Evolutionary conservation across 2,797 vertebrate genomes (phyloP), one percentile per base, ranked within the genome.

Genomic region (Sandelia bainsii): DNA sequence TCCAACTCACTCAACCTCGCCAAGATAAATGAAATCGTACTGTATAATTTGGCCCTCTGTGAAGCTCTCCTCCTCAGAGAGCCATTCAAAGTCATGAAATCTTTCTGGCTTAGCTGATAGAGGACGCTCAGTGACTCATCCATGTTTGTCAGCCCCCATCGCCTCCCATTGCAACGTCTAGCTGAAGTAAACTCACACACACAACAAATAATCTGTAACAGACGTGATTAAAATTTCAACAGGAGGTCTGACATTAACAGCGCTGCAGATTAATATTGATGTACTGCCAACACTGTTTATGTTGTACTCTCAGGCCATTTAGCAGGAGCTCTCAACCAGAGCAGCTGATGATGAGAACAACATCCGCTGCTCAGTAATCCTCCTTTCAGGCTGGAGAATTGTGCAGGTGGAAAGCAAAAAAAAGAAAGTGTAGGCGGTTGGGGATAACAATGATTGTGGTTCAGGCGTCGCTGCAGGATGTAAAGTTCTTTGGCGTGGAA

Each of bases 191-290:
- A 25, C 68, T 49, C 52, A 12, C 4, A 1, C 7, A 53, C 61
- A 25, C 5, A 56, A 56, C 59, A 29, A 22, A 44, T 46, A 39
- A 10, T 20, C 42, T 13, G 59, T 19, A 60, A 37, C 60, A 19
- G 70, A 48, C 48, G 19, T 62, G 60, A 80, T 80, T 56, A 62
- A 63, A 71, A 62, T 71, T 67, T 62, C 60, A 66, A 22, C 64
- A 63, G 78, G 50, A 12, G 65, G 53, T 20, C 56, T 56, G 67
- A 80, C 77, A 51, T 69, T 27, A 65, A 53, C 62, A 4, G 53
- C 29, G 73, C 72, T 49, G 71, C 65, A 29, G 80, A 71, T 80
- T 77, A 84, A 79, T 84, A 84, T 73, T 63, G 79, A 85, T 87
- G 66, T 62, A 46, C 56, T 19, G 81, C 73, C 69, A 4, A 39